These are phyloP conservation scores for Stegastes partitus DNA, from an alignment of 2,113 vertebrate species.

Conservation along the genomic window DNA sequence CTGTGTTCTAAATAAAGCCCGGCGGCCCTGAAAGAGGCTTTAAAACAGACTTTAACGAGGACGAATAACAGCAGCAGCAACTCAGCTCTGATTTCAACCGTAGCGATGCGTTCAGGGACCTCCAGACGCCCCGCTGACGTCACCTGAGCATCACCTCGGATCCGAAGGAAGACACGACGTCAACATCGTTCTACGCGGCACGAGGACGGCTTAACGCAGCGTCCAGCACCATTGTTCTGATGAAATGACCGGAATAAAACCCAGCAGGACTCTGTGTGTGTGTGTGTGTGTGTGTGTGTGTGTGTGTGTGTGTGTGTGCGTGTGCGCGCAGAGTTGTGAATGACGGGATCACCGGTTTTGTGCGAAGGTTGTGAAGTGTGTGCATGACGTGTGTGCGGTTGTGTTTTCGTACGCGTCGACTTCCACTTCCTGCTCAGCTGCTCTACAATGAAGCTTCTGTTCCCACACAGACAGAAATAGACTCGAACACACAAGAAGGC, in stretches of 20 bases:
- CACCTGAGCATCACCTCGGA: too few species aligned
- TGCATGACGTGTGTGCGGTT: constrained; percentile 25
- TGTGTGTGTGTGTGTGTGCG: constrained; percentile 21
- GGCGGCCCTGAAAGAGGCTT: too few species aligned
- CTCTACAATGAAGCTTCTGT: constrained; percentile 75
- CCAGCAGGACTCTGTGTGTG: neutral
- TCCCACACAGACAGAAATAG: constrained; percentile 78
- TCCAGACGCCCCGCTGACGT: too few species aligned
- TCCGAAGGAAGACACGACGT: too few species aligned
- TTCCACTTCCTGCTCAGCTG: constrained; percentile 71
- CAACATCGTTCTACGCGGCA: too few species aligned
- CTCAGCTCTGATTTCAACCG: too few species aligned
- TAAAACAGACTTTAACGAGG: too few species aligned
- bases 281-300: constrained; percentile 33
- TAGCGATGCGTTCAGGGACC: neutral
- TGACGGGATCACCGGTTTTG: too few species aligned
- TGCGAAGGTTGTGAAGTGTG: neutral
- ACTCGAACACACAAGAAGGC: neutral
- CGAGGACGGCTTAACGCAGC: too few species aligned
- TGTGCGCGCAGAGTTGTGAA: constrained; percentile 10
- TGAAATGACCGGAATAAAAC: neutral
- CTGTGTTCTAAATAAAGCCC: too few species aligned
- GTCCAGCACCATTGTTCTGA: too few species aligned
- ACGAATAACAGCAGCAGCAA: too few species aligned
- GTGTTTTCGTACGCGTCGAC: constrained; percentile 29